Conservation (phyloP, 2,113 vertebrate species). For the Thoracochromis brauschi region DNA sequence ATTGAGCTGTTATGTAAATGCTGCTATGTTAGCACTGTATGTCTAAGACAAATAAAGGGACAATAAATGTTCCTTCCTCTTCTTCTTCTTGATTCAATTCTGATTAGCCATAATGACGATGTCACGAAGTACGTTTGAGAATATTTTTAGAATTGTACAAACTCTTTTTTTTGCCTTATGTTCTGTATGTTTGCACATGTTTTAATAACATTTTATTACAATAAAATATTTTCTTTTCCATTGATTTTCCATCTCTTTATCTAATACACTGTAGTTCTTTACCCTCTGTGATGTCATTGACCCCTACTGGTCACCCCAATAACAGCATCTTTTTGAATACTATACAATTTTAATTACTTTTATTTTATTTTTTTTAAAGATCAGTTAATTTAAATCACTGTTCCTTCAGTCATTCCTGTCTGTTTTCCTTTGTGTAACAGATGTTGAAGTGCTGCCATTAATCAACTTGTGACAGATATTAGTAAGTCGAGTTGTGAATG, state of each 20-base stretch:
- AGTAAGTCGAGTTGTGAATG: neutral
- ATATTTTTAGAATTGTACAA: neutral
- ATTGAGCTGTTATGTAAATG: neutral
- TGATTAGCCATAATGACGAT: neutral
- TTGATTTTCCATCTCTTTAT: neutral
- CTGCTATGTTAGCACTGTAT: neutral
- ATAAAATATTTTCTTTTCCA: neutral
- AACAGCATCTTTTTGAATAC: neutral
- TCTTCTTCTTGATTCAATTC: neutral
- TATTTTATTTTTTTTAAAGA: fast-evolving
- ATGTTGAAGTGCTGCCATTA: neutral
- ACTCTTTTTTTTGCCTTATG: neutral
- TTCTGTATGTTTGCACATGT: neutral
- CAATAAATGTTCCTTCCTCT: fast-evolving
- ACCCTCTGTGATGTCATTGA: slow-evolving; percentile 33
- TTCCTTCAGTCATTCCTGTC: neutral
- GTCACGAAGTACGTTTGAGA: neutral
- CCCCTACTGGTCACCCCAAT: slow-evolving; percentile 52
- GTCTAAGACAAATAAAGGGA: neutral
- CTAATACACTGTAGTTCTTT: neutral
- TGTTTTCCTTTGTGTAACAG: neutral
- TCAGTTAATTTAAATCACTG: neutral
- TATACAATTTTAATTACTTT: neutral
- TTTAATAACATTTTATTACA: neutral
- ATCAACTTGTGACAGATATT: neutral